Conservation (phyloP, 2,888 invertebrate species). For the Pegoplata infirma region DNA sequence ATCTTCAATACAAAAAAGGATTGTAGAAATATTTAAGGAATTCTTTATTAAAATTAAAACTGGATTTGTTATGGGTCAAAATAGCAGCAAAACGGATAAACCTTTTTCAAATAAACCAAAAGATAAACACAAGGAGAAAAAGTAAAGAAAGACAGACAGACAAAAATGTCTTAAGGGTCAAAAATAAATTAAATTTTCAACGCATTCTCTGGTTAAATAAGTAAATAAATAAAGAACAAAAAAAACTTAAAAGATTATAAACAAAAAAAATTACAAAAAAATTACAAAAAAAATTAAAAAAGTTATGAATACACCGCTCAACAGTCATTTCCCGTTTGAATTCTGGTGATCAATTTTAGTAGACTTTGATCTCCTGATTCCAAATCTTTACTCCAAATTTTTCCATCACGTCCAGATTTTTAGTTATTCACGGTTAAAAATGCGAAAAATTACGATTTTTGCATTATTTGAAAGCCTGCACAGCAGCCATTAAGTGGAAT, state of each 20-base stretch:
- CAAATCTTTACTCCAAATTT: no score
- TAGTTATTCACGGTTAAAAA: no score
- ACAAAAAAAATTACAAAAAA: not conserved
- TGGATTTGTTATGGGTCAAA: not conserved
- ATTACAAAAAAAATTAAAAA: no score
- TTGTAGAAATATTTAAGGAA: slow-evolving; percentile 1
- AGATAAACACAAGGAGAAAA: not conserved
- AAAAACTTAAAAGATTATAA: not conserved
- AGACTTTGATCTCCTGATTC: no score
- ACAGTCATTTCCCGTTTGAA: no score
- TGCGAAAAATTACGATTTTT: no score
- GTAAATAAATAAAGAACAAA: not conserved
- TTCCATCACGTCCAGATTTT: no score
- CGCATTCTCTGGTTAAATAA: not conserved
- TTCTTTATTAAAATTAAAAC: not conserved
- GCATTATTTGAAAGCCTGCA: no score
- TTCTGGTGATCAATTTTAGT: no score
- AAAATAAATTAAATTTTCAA: slow-evolving; percentile 8
- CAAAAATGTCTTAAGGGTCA: slow-evolving; percentile 12
- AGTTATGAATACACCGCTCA: no score
- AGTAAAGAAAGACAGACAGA: no score
- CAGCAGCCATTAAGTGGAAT: no score
- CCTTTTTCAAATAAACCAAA: not conserved
- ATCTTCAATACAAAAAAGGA: not conserved
- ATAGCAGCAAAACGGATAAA: slow-evolving; percentile 1